phyloP scores from a whole-genome alignment of 2,888 invertebrate genomes.

The Amiota communis region DNA sequence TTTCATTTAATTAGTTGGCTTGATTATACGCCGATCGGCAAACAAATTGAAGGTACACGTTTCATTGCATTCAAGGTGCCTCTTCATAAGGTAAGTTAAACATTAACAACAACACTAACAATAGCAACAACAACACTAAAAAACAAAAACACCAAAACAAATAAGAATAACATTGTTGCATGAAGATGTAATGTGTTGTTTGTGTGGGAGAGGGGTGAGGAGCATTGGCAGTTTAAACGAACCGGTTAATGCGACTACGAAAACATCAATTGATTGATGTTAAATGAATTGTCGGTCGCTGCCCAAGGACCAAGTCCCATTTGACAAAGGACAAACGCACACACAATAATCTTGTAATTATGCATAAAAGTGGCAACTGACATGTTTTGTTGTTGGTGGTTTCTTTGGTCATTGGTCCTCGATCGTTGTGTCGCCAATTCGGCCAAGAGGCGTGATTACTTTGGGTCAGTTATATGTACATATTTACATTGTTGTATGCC shows the following conservation, averaged over 20 bases:
- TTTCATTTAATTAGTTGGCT: constrained; percentile 68
- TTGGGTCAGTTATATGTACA: not conserved
- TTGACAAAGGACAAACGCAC: too few relatives aligned
- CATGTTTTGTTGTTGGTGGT: constrained; percentile 36
- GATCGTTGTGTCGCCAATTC: too few relatives aligned
- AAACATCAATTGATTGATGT: constrained; percentile 56
- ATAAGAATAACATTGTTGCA: not conserved
- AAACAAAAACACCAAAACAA: constrained; percentile 2
- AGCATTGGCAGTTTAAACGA: not conserved
- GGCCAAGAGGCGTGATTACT: not conserved
- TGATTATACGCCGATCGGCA: constrained; percentile 73
- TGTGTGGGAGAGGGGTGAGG: constrained; percentile 50
- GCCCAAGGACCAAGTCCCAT: too few relatives aligned
- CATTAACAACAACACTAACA: not conserved
- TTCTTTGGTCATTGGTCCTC: not conserved
- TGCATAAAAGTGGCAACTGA: constrained; percentile 65
- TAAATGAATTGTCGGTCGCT: constrained; percentile 27
- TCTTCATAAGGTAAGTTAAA: constrained; percentile 72
- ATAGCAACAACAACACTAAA: too few relatives aligned
- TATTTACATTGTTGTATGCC: not conserved
- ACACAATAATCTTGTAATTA: constrained; percentile 51
- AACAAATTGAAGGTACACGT: constrained; percentile 74
- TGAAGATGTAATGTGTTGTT: constrained; percentile 24
- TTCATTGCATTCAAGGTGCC: constrained; percentile 78
- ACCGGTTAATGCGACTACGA: constrained; percentile 20